A percentile compares a stretch with the other conserved stretches of the same genome.
These are phyloP conservation scores for Paralichthys olivaceus DNA, from an alignment of 2,113 vertebrate species.

Conservation along the genomic window DNA sequence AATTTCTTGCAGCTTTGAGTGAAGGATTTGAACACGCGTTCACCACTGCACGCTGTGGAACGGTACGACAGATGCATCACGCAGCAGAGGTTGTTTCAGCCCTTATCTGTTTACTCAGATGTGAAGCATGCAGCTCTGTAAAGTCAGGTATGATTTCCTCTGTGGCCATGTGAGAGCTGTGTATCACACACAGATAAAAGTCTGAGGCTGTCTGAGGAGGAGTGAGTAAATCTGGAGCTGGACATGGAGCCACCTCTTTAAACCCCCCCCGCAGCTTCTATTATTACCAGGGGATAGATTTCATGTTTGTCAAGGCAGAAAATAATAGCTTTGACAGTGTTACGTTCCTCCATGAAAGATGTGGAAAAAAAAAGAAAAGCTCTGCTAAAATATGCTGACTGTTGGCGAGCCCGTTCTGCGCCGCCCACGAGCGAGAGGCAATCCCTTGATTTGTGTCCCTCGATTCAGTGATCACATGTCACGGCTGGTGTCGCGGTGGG, in stretches of 20 bases:
- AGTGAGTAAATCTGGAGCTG: slow-evolving; percentile 57
- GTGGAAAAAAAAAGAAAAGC: slow-evolving; percentile 34
- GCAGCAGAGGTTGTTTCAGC: background rate
- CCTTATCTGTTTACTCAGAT: slow-evolving; percentile 37
- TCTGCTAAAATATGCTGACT: slow-evolving; percentile 50
- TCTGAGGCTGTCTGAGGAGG: slow-evolving; percentile 41
- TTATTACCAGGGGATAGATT: slow-evolving; percentile 61
- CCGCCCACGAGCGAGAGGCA: slow-evolving; percentile 48
- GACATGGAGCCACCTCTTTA: slow-evolving; percentile 52
- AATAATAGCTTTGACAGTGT: slow-evolving; percentile 69
- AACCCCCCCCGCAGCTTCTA: slow-evolving; percentile 26
- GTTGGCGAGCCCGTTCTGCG: slow-evolving; percentile 21
- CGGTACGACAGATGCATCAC: background rate
- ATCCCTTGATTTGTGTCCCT: slow-evolving; percentile 70
- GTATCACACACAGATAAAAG: slow-evolving; percentile 50
- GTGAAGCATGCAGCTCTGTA: slow-evolving; percentile 20
- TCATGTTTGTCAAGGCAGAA: slow-evolving; percentile 71
- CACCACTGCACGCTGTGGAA: background rate
- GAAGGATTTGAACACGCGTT: background rate
- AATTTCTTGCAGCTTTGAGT: too few species aligned
- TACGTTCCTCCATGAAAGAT: slow-evolving; percentile 46
- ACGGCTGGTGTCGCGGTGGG: slow-evolving; percentile 29
- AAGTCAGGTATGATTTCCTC: slow-evolving; percentile 13
- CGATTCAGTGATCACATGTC: slow-evolving; percentile 64
- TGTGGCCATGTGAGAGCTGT: slow-evolving; percentile 23